Conservation (phyloP, 2,797 vertebrate genomes). For the Mormyrops boulengeri region DNA sequence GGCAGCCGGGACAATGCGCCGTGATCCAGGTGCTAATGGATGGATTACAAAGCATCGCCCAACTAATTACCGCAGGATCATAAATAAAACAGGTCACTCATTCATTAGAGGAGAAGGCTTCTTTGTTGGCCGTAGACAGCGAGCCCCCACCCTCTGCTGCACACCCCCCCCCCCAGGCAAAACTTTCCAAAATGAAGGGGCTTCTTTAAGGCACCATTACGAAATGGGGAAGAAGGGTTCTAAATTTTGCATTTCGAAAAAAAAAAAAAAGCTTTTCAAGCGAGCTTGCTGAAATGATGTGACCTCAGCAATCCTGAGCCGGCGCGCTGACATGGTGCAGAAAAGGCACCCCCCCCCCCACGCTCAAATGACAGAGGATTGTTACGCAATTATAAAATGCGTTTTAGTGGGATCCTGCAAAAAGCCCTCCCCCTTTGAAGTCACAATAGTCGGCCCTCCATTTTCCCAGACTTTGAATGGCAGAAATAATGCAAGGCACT, state of each 20-base stretch:
- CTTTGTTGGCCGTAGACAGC: conserved; percentile 66
- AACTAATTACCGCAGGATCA: conserved; percentile 69
- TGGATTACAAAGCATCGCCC: conserved; percentile 70
- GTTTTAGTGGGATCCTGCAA: conserved; percentile 56
- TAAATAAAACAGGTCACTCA: conserved; percentile 77
- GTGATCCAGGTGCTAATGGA: conserved; percentile 77
- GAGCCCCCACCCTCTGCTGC: conserved; percentile 52
- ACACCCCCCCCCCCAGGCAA: conserved; percentile 45
- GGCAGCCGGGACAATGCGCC: conserved; percentile 68
- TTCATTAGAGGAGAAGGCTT: conserved; percentile 68
- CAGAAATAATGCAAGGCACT: conserved; percentile 48
- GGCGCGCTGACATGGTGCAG: conserved; percentile 34
- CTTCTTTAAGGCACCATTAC: conserved; percentile 43
- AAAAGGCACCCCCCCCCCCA: conserved; percentile 51
- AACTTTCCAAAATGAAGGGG: not conserved
- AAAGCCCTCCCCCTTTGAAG: conserved; percentile 44
- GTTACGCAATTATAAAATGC: conserved; percentile 51
- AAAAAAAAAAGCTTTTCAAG: conserved; percentile 48
- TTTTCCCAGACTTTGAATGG: conserved; percentile 54
- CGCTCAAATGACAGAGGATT: conserved; percentile 50
- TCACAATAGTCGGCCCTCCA: conserved; percentile 37
- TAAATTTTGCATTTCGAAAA: conserved; percentile 56
- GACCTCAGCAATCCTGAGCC: conserved; percentile 49
- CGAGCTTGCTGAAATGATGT: conserved; percentile 48
- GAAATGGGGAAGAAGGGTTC: conserved; percentile 47